Evolutionary conservation across 2,113 vertebrate genomes (phyloP).

Genomic region (Calyptomena viridis): DNA sequence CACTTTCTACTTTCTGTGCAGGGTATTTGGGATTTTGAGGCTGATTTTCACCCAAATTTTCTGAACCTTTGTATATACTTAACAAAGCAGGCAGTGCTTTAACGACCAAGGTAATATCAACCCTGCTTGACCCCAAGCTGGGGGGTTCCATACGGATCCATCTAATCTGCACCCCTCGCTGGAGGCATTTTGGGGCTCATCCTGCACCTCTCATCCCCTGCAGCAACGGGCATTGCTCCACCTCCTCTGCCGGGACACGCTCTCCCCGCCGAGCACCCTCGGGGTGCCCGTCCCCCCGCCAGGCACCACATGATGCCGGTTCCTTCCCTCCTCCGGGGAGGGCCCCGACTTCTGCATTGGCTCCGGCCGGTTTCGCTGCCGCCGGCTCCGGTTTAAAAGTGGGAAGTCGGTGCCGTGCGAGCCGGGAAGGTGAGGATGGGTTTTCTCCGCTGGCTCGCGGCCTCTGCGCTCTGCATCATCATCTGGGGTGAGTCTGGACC

Average conservation of each 20-base stretch:
- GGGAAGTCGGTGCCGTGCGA: not conserved
- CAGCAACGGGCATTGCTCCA: not conserved
- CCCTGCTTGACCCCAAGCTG: not conserved
- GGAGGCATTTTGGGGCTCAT: not conserved
- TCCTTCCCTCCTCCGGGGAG: slow-evolving; percentile 38
- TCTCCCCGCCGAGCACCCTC: not conserved
- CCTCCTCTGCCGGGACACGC: not conserved
- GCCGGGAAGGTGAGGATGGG: not conserved
- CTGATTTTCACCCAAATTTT: not conserved
- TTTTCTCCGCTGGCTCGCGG: not conserved
- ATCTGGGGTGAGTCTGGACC: not conserved
- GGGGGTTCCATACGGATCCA: not conserved
- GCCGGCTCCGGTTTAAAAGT: not conserved
- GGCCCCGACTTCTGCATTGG: not conserved
- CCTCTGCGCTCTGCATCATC: not conserved
- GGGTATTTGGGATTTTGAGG: not conserved
- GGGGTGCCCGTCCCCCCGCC: not conserved
- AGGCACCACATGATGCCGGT: not conserved
- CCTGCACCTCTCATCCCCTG: not conserved
- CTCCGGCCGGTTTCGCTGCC: not conserved
- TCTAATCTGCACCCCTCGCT: not conserved
- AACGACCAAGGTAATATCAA: not conserved
- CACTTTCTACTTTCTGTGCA: not conserved
- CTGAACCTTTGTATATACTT: not conserved
- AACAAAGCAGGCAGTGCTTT: not conserved